These are phyloP conservation scores for Hippotragus niger DNA, from an alignment of 2,113 vertebrate genomes.

Conservation along the genomic window DNA sequence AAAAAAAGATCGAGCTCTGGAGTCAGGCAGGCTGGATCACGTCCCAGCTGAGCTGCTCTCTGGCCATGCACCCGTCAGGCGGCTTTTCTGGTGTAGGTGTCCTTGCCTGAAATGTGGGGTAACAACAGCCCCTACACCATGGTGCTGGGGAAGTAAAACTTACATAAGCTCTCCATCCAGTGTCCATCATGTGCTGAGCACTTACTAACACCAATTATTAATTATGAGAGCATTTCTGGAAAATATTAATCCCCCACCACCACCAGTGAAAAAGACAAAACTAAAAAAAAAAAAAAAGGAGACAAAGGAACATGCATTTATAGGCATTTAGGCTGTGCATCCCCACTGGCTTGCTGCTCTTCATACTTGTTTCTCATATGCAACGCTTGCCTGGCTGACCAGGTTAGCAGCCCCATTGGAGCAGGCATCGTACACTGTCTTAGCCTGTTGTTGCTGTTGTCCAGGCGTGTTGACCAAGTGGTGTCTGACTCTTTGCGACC, in stretches of 20 bases:
- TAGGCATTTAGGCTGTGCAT: background rate
- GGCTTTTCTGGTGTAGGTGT: background rate
- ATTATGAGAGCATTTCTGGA: background rate
- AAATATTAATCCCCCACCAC: background rate
- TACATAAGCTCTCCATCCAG: background rate
- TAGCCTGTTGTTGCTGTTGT: background rate
- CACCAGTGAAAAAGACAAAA: background rate
- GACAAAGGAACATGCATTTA: background rate
- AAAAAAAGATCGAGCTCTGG: background rate
- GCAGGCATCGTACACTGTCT: fast-evolving
- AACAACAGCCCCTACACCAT: fast-evolving
- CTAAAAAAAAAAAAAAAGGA: background rate
- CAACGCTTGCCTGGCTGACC: too few relatives aligned
- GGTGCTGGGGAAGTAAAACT: background rate
- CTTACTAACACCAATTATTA: background rate
- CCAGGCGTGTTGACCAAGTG: background rate
- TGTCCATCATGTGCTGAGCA: background rate
- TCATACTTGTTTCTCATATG: background rate
- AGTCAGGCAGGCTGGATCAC: background rate
- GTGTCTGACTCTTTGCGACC: background rate
- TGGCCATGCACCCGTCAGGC: fast-evolving
- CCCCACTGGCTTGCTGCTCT: fast-evolving
- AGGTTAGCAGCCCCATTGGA: fast-evolving
- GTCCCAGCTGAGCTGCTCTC: background rate
- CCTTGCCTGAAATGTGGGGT: background rate